Conservation (phyloP, 2,113 vertebrate genomes). For the Lampris megalopsis region DNA sequence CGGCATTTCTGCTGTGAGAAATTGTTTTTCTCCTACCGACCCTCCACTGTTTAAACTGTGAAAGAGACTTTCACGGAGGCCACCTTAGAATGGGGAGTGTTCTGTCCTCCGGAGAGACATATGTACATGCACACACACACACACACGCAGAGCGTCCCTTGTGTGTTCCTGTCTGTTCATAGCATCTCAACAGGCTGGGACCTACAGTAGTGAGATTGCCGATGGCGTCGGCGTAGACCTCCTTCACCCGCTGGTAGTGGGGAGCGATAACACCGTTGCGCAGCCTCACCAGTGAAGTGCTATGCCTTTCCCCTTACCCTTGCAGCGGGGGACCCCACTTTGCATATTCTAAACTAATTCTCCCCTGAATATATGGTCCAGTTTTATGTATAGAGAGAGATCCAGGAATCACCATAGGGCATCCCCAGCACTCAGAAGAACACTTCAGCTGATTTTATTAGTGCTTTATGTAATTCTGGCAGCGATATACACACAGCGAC, state of each 20-base stretch:
- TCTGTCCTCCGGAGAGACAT: constrained; percentile 41
- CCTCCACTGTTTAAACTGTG: constrained; percentile 38
- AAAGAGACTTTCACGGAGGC: constrained; percentile 24
- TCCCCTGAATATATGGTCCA: constrained; percentile 87
- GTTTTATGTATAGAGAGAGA: constrained; percentile 89
- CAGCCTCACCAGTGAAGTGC: constrained; percentile 50
- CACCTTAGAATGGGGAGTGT: constrained; percentile 45
- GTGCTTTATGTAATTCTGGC: constrained; percentile 90
- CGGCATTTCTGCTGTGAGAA: constrained; percentile 17
- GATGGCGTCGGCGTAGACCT: constrained; percentile 77
- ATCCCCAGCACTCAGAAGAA: constrained; percentile 88
- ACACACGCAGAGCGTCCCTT: constrained; percentile 43
- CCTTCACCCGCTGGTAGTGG: constrained; percentile 63
- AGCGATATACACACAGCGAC: constrained; percentile 80
- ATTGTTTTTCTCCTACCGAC: constrained; percentile 10
- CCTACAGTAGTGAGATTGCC: constrained; percentile 70
- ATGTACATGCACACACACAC: neutral
- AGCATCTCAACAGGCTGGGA: constrained; percentile 56
- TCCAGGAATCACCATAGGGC: constrained; percentile 88
- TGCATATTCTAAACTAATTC: constrained; percentile 94
- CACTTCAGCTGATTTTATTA: constrained; percentile 93
- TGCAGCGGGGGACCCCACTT: constrained; percentile 84
- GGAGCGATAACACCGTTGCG: constrained; percentile 50
- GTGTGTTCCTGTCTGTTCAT: constrained; percentile 62
- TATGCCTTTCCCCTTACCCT: constrained; percentile 71